Percentiles rank a stretch among this genome's conserved stretches.
phyloP scores from a whole-genome alignment of 2,113 vertebrate genomes.

The Aspidoscelis tigris region DNA sequence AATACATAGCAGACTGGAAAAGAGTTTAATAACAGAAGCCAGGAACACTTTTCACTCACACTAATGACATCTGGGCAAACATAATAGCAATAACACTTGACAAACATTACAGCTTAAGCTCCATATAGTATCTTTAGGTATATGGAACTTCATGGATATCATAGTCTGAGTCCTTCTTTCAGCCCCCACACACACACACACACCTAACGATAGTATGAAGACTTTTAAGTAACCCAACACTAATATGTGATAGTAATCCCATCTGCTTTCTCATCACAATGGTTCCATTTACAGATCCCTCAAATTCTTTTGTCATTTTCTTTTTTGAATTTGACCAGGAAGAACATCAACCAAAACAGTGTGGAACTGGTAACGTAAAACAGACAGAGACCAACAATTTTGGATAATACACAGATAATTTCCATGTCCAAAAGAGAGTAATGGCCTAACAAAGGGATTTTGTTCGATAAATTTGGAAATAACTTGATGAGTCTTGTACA shows the following conservation, averaged over 20 bases:
- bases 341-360: too few relatives aligned
- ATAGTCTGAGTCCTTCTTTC: too few relatives aligned
- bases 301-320: too few relatives aligned
- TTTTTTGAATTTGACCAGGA: too few relatives aligned
- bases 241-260: too few relatives aligned
- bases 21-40: background rate
- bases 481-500: background rate
- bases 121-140: background rate
- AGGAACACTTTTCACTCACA: background rate
- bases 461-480: background rate
- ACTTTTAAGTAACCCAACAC: too few relatives aligned
- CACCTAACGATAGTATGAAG: too few relatives aligned
- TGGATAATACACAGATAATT: background rate
- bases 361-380: too few relatives aligned
- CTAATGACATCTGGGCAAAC: background rate
- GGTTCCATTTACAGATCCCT: too few relatives aligned
- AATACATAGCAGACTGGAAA: background rate
- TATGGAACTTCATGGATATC: background rate
- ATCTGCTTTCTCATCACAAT: too few relatives aligned
- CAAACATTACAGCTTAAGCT: background rate
- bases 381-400: too few relatives aligned
- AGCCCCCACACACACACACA: too few relatives aligned
- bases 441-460: background rate
- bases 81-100: background rate
- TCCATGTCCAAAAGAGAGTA: background rate